Base-by-base conservation (phyloP, 1,140 invertebrate genomes). In the Nasonia vitripennis region DNA sequence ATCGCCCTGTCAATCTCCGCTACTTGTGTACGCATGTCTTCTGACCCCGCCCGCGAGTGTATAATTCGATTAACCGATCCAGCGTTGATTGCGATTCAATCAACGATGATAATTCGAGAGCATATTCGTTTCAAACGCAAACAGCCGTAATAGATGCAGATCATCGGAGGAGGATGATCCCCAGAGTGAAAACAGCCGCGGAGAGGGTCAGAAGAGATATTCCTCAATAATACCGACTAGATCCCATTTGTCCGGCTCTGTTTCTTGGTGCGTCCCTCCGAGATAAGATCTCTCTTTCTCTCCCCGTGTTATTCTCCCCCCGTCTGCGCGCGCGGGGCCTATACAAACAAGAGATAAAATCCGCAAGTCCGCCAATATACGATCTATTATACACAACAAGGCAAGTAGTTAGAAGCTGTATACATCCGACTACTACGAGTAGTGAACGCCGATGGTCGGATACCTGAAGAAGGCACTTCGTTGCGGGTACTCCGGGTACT, bases 401-500 rank as follows among this genome's bases (percentile, higher is more conserved):
- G 55, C 55, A 71, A 71, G 70, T 71, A 34, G 31, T 71, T 31
- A 31, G 11, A 11, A 51, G 11, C 2, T 51, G 14, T 48, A 14
- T 51, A 10, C 10, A 51, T 51, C 20, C 34, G 37, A 23, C 20
- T 67, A 84, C 83, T 85, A 85, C 84, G 84, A 85, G 48, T 85
- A 85, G 23, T 77, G 84, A 17, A 48, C 84, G 84, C 71, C 23
- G 41, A 17, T 71, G 31, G 83, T 45, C 11, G 91, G 92, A 90
- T 91, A 93, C 87, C 92, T 90, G 55, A 92, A 90, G 86, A 93
- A 93, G 83, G 92, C 91, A 89, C 90, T 92, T 85, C 88, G 88
- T n/a, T 62, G 55, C 17, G 55, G 55, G 55, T 62, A 62, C 55
- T 62, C 55, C 20, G 20, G 20, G 55, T 62, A 62, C 55, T 62